Evolutionary conservation across 2,888 invertebrate species (phyloP), one percentile per base, ranked within the genome.

Genomic region (Lepidocyrtoides sp.): DNA sequence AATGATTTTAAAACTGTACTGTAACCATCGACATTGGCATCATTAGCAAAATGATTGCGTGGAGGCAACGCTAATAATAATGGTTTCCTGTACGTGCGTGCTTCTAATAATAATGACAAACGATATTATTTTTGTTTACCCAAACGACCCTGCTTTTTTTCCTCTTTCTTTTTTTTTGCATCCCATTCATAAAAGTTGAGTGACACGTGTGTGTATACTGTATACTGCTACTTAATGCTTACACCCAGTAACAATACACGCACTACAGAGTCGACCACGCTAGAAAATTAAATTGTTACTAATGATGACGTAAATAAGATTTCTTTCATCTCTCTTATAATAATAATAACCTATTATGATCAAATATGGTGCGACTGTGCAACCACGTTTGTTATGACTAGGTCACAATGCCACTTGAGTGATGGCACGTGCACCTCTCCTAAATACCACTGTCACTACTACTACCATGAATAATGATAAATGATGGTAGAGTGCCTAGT

Each of bases 381-480:
- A 17, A 17, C 54, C 88, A 83, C 89, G 75, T 83, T 85, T 91
- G 91, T 91, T 91, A 66, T 91, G 91, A 91, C 82, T 82, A 12
- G 41, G 51, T 14, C 86, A 87, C 83, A 72, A 87, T 86, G 63
- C 91, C 41, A 51, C 63, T 86, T 75, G 85, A 91, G 87, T 87
- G 87, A 75, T 66, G 91, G 83, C 91, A 91, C 91, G 91, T 91
- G 91, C 36, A 60, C 10, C 60, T 12, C n/a, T 17, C 12, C 1
- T 17, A 32, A 29, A 57, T 2, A 66, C 7, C 14, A 66, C n/a
- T n/a, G n/a, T n/a, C n/a, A n/a, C 32, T 17, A 54, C 17, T n/a
- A 79, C 12, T 17, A 44, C 7, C 44, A 51, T 77, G 77, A 77
- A 77, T 77, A 51, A 77, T 77, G 77, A 77, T 48, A 14, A 66